A percentile compares a stretch with the other conserved stretches of the same genome.
These are phyloP conservation scores for Phenganax subtilis DNA, from an alignment of 92 coral and sea anemone genomes.

Conservation along the genomic window DNA sequence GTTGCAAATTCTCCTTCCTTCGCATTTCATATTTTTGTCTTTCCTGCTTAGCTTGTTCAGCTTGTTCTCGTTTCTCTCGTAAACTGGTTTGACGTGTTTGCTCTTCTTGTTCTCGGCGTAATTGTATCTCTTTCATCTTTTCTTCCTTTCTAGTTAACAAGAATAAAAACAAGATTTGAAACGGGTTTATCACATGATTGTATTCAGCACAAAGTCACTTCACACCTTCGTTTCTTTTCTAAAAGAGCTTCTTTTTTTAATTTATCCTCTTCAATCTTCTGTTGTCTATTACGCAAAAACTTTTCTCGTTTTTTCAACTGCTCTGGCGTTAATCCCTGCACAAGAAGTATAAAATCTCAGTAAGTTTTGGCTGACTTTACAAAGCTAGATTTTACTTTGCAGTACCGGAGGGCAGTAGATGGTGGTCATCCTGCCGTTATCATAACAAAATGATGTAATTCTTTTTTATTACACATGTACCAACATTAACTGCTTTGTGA, in stretches of 20 bases:
- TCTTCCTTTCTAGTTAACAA: conserved; percentile 57
- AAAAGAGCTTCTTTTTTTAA: conserved; percentile 67
- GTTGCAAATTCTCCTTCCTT: conserved; percentile 3
- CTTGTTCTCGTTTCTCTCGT: conserved; percentile 51
- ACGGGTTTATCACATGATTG: neutral
- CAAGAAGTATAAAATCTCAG: neutral
- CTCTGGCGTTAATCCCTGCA: conserved; percentile 85
- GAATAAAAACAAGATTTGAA: neutral
- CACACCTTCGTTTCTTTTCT: conserved; percentile 73
- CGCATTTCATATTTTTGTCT: conserved; percentile 26
- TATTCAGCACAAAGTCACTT: neutral
- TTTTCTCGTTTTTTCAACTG: conserved; percentile 69
- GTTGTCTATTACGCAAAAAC: conserved; percentile 67
- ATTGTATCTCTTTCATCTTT: conserved; percentile 65
- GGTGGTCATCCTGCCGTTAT: no score
- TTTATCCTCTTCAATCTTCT: conserved; percentile 80
- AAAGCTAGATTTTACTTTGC: neutral
- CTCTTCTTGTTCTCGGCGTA: conserved; percentile 45
- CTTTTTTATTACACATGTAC: no score
- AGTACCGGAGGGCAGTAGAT: no score
- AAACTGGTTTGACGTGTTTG: conserved; percentile 52
- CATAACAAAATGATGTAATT: no score
- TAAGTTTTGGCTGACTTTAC: neutral
- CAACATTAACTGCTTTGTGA: no score
- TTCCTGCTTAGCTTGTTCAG: conserved; percentile 40